Evolutionary conservation across 2,888 invertebrate species (phyloP).

Genomic region (Hybos culiciformis): DNA sequence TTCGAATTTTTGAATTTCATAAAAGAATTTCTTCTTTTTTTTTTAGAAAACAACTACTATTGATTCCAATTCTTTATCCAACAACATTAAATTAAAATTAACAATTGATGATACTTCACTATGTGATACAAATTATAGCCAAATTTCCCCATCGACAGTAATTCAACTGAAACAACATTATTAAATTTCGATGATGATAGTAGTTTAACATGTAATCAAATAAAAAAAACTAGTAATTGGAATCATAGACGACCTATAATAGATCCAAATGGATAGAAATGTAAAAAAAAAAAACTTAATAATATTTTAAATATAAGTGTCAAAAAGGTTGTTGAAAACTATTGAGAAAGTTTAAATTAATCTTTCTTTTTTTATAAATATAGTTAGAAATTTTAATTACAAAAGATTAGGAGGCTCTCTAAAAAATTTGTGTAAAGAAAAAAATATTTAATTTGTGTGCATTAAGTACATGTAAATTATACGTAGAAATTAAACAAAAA

Average conservation of each 20-base stretch:
- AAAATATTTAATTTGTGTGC: too few relatives aligned
- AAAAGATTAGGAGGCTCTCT: too few relatives aligned
- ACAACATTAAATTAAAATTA: conserved; percentile 16
- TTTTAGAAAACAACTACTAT: too few relatives aligned
- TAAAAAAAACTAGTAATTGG: conserved; percentile 7
- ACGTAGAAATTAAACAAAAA: too few relatives aligned
- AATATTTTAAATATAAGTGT: too few relatives aligned
- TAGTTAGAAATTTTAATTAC: too few relatives aligned
- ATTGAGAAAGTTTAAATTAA: too few relatives aligned
- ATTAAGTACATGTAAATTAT: too few relatives aligned
- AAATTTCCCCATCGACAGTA: conserved; percentile 4
- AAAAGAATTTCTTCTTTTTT: too few relatives aligned
- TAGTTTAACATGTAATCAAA: not conserved
- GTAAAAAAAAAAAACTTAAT: not conserved
- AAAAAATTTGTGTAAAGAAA: too few relatives aligned
- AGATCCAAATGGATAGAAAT: conserved; percentile 32
- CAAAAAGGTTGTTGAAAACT: too few relatives aligned
- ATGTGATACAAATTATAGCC: conserved; percentile 5
- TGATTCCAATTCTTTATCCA: conserved; percentile 11
- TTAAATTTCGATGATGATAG: not conserved
- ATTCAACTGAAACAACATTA: conserved; percentile 1
- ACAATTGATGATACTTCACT: conserved; percentile 6
- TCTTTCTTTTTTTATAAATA: too few relatives aligned
- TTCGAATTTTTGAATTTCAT: conserved; percentile 10
- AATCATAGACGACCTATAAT: conserved; percentile 30